Evolutionary conservation across 2,888 invertebrate species (phyloP), one percentile per base, ranked within the genome.

Genomic region (Tromatobia lineatoria): DNA sequence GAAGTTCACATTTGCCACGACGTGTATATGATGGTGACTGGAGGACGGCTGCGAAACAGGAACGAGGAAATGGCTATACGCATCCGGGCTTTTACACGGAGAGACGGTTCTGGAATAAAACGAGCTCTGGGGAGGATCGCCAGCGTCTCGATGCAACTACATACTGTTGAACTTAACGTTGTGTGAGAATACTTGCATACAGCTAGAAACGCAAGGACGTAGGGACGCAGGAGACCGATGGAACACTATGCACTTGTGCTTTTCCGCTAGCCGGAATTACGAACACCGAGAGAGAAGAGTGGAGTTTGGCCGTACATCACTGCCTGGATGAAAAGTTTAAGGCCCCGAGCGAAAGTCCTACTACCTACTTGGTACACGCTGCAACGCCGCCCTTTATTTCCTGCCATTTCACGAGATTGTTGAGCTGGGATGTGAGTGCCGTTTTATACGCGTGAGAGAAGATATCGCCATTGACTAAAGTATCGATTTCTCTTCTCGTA

Each of bases 31-130:
- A 42, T 20, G 47, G 25, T 20, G 11, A 7, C 8, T 45, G 18
- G 23, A 6, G 69, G 54, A 47, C 20, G 66, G 69, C 64, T 70
- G 57, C 52, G 77, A 80, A 84, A 84, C 80, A 71, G 77, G 64
- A 80, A 84, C 73, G 61, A 77, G 83, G 77, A 84, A 80, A 80
- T 80, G 57, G 77, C 54, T 69, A 18, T n/a, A 80, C 83, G 69
- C 80, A 80, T 84, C 83, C 83, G 80, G 80, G 74, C 69, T 77
- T 84, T 84, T 84, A 80, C 80, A 80, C 76, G 80, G 38, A 47
- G 79, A 66, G 79, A 66, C 75, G 71, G 54, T 61, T 47, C 78
- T 38, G 50, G 34, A 73, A 69, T 42, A 73, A 45, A 52, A 34
- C 38, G 54, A 45, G 71, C 67, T 38, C 18, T n/a, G 61, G 38